These are phyloP conservation scores for Percina caprodes DNA, from an alignment of 2,113 vertebrate genomes.

Conservation along the genomic window DNA sequence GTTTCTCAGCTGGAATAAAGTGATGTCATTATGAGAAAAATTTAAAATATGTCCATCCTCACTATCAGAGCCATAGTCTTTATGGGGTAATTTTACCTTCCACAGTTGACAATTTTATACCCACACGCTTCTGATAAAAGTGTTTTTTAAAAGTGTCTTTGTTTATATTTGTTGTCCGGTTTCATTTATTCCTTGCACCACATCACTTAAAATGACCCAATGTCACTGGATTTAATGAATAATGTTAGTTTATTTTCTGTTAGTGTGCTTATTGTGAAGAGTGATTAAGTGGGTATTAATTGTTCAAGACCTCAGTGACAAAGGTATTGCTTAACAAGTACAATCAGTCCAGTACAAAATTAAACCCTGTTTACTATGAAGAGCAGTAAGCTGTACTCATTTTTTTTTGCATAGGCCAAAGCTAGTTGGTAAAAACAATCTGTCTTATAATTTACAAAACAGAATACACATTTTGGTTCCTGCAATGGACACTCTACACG, in stretches of 20 bases:
- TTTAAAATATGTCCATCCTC: constrained; percentile 12
- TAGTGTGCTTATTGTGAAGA: background rate
- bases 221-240: background rate
- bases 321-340: no score
- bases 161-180: constrained; percentile 14
- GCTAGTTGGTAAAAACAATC: background rate
- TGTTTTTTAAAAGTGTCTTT: constrained; percentile 10
- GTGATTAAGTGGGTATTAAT: background rate
- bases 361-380: background rate
- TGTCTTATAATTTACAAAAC: background rate
- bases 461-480: background rate
- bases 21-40: background rate
- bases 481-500: background rate
- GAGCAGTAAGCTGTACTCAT: background rate
- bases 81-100: background rate
- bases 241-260: background rate
- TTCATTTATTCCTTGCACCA: background rate
- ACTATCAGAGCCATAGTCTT: background rate
- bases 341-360: background rate
- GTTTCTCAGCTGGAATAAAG: constrained; percentile 89
- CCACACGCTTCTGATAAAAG: constrained; percentile 23
- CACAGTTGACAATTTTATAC: constrained; percentile 8
- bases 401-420: background rate
- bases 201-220: background rate
- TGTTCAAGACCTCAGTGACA: background rate